Conservation (phyloP, 2,113 vertebrate species). For the Crocuta crocuta region DNA sequence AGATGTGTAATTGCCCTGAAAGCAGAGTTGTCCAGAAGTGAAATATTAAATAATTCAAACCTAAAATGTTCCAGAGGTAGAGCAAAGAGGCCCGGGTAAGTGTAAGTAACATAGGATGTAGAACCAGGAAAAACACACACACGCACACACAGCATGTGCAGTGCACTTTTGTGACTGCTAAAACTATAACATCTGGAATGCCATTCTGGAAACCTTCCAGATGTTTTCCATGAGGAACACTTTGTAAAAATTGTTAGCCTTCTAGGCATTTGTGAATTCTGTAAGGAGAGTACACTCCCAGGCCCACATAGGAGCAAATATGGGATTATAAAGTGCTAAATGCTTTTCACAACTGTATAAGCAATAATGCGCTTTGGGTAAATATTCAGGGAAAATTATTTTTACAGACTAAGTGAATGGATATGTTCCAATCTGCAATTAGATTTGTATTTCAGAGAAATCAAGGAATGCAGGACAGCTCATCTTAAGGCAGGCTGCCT, state of each 20-base stretch:
- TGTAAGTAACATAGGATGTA: neutral
- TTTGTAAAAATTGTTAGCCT: constrained; percentile 91
- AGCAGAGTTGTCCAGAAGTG: constrained; percentile 67
- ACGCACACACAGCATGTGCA: neutral
- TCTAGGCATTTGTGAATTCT: constrained; percentile 85
- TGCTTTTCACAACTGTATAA: constrained; percentile 91
- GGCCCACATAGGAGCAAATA: constrained; percentile 87
- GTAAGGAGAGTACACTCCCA: constrained; percentile 86
- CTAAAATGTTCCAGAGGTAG: constrained; percentile 70
- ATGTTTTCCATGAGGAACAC: constrained; percentile 90
- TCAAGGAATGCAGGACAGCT: constrained; percentile 82
- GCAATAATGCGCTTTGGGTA: constrained; percentile 88
- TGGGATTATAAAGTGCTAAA: constrained; percentile 92
- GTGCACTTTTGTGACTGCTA: constrained; percentile 85
- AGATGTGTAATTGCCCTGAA: constrained; percentile 71
- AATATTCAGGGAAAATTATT: constrained; percentile 89
- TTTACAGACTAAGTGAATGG: constrained; percentile 89
- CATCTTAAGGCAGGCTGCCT: constrained; percentile 69
- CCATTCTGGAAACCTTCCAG: constrained; percentile 88
- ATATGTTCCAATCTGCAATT: constrained; percentile 88
- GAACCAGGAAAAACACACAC: constrained; percentile 12
- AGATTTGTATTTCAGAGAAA: constrained; percentile 87
- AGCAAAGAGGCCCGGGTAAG: neutral
- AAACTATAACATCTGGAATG: constrained; percentile 91
- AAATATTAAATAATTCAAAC: constrained; percentile 77